These are phyloP conservation scores for Pimpla rufipes DNA, from an alignment of 2,888 invertebrate genomes.

Conservation along the genomic window DNA sequence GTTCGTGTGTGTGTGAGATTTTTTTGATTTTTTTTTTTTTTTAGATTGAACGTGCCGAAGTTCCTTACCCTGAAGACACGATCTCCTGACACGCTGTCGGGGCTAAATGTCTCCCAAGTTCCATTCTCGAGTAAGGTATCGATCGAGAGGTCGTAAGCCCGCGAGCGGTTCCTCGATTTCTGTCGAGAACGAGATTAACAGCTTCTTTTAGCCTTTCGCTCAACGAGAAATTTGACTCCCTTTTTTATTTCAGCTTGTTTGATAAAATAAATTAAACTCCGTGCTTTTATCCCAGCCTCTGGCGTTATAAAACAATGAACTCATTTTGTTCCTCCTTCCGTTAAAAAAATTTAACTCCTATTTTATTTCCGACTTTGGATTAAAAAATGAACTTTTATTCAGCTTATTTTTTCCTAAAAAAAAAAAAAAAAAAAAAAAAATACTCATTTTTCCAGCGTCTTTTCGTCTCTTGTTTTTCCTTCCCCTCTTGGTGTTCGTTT, in stretches of 20 bases:
- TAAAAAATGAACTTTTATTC: no score
- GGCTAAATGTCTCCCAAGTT: constrained; percentile 88
- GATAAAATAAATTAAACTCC: no score
- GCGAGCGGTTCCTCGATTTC: constrained; percentile 85
- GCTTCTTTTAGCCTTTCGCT: constrained; percentile 74
- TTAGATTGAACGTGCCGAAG: constrained; percentile 68
- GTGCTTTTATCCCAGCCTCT: no score
- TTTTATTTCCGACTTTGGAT: no score
- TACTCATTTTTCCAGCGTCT: background rate
- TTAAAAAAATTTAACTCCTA: no score
- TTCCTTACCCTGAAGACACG: constrained; percentile 88
- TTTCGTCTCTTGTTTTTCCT: constrained; percentile 8
- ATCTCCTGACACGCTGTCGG: constrained; percentile 87
- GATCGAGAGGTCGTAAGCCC: constrained; percentile 87
- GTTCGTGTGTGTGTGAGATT: background rate
- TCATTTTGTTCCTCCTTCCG: no score
- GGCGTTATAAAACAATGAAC: no score
- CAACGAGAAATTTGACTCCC: constrained; percentile 38
- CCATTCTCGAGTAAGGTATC: constrained; percentile 88
- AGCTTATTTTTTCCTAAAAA: constrained; percentile 10
- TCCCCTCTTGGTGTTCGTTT: constrained; percentile 5
- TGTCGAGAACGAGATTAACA: constrained; percentile 83
- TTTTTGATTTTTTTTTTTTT: constrained; percentile 35
- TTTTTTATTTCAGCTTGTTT: constrained; percentile 19
- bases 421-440: no score